Conservation (phyloP, 35 echinoderm and acorn worm genomes). For the Heliocidaris tuberculata region DNA sequence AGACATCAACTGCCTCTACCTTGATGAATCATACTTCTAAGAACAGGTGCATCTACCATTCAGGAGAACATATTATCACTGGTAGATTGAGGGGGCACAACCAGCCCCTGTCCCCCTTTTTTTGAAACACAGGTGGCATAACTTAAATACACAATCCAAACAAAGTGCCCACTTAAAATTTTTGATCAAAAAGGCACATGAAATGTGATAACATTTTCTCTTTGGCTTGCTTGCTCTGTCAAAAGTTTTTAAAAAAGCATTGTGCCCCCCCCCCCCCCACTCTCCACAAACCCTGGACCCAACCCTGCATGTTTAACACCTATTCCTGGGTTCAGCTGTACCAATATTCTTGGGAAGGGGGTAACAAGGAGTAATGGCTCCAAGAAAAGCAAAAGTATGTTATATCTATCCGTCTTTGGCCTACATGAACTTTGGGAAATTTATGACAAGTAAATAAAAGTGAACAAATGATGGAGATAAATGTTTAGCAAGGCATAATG, state of each 20-base stretch:
- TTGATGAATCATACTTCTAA: background rate
- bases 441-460: background rate
- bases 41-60: background rate
- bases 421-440: background rate
- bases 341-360: background rate
- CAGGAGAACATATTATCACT: background rate
- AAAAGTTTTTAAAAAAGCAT: too few species aligned
- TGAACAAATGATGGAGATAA: background rate
- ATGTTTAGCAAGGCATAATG: background rate
- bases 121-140: too few species aligned
- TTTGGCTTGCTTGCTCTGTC: too few species aligned
- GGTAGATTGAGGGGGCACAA: too few species aligned
- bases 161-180: too few species aligned
- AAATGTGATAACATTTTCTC: too few species aligned
- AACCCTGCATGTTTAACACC: background rate
- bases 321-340: background rate
- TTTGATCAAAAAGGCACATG: too few species aligned
- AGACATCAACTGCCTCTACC: background rate
- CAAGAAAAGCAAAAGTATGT: background rate
- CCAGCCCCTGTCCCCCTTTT: too few species aligned
- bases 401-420: background rate
- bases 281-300: too few species aligned
- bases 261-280: too few species aligned
- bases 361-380: background rate
- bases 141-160: too few species aligned